Conservation (phyloP, 92 coral and sea anemone genomes). For the Pocillopora meandrina region DNA sequence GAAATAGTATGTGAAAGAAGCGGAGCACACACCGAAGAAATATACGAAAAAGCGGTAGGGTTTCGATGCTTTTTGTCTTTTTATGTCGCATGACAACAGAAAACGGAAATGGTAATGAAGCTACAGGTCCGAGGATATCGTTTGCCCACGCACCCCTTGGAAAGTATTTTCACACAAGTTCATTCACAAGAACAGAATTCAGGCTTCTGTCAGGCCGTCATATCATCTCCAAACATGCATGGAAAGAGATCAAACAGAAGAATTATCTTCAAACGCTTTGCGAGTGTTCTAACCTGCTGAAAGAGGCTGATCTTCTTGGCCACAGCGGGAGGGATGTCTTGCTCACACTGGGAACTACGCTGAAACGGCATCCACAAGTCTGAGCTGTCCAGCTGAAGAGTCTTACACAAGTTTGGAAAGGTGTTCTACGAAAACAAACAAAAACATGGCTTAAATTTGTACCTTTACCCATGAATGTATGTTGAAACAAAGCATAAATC, state of each 20-base stretch:
- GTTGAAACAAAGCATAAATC: too few relatives aligned
- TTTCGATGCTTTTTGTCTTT: too few relatives aligned
- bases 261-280: neutral
- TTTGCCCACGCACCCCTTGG: too few relatives aligned
- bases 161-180: too few relatives aligned
- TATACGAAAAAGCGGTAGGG: too few relatives aligned
- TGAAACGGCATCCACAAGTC: conserved; percentile 91
- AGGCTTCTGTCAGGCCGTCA: too few relatives aligned
- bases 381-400: conserved; percentile 79
- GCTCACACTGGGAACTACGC: conserved; percentile 99
- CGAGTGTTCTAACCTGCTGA: conserved; percentile 66
- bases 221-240: neutral
- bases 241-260: neutral
- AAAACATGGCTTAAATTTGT: neutral
- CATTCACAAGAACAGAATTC: too few relatives aligned
- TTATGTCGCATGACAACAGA: too few relatives aligned
- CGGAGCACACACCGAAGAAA: too few relatives aligned
- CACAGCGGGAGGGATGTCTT: conserved; percentile 89
- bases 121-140: too few relatives aligned
- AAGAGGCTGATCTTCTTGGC: conserved; percentile 90
- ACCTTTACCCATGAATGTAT: neutral
- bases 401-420: conserved; percentile 81
- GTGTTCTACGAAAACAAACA: conserved; percentile 61
- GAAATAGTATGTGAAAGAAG: too few relatives aligned
- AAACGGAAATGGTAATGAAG: too few relatives aligned